Conservation (phyloP, 2,888 invertebrate genomes). For the Apamea epomidion region DNA sequence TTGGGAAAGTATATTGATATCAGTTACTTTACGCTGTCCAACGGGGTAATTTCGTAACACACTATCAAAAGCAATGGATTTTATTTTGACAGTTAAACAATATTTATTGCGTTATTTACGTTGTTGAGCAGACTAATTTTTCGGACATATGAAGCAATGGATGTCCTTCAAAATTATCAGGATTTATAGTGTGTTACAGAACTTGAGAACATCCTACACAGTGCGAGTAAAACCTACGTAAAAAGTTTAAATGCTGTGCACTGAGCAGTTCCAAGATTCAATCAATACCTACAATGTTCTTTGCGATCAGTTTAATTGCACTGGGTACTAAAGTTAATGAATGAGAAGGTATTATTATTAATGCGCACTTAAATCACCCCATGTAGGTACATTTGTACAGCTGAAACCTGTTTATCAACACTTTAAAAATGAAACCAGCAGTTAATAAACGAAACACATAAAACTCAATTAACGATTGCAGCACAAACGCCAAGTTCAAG, state of each 20-base stretch:
- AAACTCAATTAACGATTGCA: conserved; percentile 54
- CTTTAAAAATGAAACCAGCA: conserved; percentile 30
- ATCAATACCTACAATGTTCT: conserved; percentile 25
- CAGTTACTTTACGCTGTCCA: background rate
- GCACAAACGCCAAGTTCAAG: conserved; percentile 67
- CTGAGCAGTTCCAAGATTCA: conserved; percentile 11
- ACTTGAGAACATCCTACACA: background rate
- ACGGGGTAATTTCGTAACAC: background rate
- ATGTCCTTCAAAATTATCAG: background rate
- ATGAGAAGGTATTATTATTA: conserved; percentile 40
- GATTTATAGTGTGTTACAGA: background rate
- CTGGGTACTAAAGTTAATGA: conserved; percentile 36
- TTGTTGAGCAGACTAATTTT: background rate
- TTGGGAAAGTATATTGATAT: conserved; percentile 18
- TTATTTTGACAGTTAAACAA: background rate
- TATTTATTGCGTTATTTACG: background rate
- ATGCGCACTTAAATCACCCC: conserved; percentile 32
- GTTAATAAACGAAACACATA: conserved; percentile 52
- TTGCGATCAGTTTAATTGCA: conserved; percentile 23
- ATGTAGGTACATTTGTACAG: conserved; percentile 6
- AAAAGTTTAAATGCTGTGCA: background rate
- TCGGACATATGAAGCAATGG: background rate
- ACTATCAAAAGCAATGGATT: background rate
- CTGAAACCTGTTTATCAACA: conserved; percentile 32
- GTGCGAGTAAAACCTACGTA: background rate